Evolutionary conservation across 1,140 invertebrate species (phyloP).

Genomic region (Brachionus rubens): DNA sequence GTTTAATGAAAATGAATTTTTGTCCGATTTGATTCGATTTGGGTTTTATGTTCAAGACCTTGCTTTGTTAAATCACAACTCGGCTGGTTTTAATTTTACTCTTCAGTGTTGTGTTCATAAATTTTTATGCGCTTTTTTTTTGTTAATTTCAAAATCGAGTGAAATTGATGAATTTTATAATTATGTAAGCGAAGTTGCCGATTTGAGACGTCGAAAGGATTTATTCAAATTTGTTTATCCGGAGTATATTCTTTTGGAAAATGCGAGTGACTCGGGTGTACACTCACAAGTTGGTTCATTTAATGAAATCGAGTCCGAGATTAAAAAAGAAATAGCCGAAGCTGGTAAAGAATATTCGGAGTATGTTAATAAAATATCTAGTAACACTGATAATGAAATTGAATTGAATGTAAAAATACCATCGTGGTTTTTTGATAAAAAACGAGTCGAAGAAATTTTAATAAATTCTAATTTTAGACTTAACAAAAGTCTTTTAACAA

Average conservation of each 20-base stretch:
- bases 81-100: not conserved
- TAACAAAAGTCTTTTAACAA: not conserved
- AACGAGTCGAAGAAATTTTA: not conserved
- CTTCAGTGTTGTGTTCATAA: slow-evolving; percentile 38
- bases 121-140: slow-evolving; percentile 40
- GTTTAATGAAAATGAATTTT: slow-evolving; percentile 23
- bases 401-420: not conserved
- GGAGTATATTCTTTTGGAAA: slow-evolving; percentile 36
- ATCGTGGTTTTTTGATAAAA: slow-evolving; percentile 29
- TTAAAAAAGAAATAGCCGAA: not conserved
- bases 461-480: not conserved
- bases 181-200: slow-evolving; percentile 25
- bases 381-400: not conserved
- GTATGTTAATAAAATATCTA: not conserved
- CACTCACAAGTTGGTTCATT: slow-evolving; percentile 7
- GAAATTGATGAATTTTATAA: not conserved
- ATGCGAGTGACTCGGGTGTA: slow-evolving; percentile 11
- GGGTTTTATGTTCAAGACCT: slow-evolving; percentile 37
- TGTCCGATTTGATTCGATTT: slow-evolving; percentile 13
- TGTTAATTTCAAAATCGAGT: slow-evolving; percentile 8
- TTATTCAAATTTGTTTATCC: slow-evolving; percentile 43
- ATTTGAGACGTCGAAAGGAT: not conserved
- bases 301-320: slow-evolving; percentile 28
- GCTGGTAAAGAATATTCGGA: not conserved
- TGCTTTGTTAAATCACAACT: slow-evolving; percentile 1